Evolutionary conservation across 2,113 vertebrate genomes (phyloP), one percentile per base, ranked within the genome.

Genomic region (Nyctibius bracteatus): DNA sequence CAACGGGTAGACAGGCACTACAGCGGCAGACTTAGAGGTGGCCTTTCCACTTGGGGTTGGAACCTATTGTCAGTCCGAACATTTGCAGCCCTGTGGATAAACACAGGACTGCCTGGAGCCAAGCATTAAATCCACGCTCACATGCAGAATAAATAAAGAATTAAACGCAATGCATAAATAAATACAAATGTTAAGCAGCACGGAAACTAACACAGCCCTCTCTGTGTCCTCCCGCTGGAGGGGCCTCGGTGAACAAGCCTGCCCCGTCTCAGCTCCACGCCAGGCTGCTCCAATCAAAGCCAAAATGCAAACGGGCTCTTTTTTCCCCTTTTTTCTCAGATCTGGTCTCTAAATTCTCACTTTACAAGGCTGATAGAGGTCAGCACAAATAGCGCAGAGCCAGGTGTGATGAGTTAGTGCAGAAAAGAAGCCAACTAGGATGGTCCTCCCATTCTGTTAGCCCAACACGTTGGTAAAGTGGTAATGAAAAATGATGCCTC

Each of bases 111-210:
- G 91, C 88, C 83, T 1, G 7, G 94, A 93, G 91, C 92, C 68
- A 15, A 79, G 80, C 81, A 15, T 47, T 89, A 82, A 92, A 77
- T 55, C 94, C 46, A 5, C 1, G 0, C 68, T 89, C 81, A 25
- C 35, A 75, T 5, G 65, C 58, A 94, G 92, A 85, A 89, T 94
- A 96, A 97, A 96, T 96, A 96, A 97, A 96, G 91, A 92, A 81
- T 89, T 95, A 72, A 94, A 84, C 2, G 20, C 0, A 17, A 67
- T 31, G 70, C 77, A 54, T 85, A 91, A 96, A 96, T 96, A 97
- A 97, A 94, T 54, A 85, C 73, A 61, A 96, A 65, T 11, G 18
- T 61, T n/a, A 39, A 75, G 77, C 10, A 0, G 86, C 3, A 21
- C 10, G 3, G 91, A 87, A 79, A 82, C 59, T 17, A 58, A 85